A percentile compares a stretch with the other conserved stretches of the same genome.
Conservation (phyloP, 2,888 invertebrate species). For the Drosophila formosana region DNA sequence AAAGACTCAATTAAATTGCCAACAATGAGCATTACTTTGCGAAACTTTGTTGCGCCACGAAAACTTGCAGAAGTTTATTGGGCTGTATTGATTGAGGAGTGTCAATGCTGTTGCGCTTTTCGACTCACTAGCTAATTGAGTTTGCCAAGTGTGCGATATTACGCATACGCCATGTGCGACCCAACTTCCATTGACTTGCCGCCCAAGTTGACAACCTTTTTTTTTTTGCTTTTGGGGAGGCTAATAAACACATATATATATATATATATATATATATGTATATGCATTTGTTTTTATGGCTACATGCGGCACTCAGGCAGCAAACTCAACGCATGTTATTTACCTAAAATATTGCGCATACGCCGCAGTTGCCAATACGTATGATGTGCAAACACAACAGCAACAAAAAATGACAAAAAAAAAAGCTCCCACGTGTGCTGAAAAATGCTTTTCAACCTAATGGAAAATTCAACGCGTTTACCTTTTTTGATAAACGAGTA, state of each 20-base stretch:
- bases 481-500: constrained; percentile 59
- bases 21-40: constrained; percentile 34
- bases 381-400: constrained; percentile 46
- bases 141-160: constrained; percentile 49
- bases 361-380: constrained; percentile 54
- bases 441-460: constrained; percentile 69
- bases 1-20: constrained; percentile 38
- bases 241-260: constrained; percentile 43
- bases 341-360: constrained; percentile 65
- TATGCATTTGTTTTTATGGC: constrained; percentile 47
- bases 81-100: constrained; percentile 44
- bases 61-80: constrained; percentile 34
- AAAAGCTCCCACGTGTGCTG: constrained; percentile 60
- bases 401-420: constrained; percentile 14
- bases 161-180: constrained; percentile 56
- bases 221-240: constrained; percentile 21
- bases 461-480: constrained; percentile 69
- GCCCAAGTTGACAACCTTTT: constrained; percentile 56
- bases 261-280: constrained; percentile 4
- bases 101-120: constrained; percentile 29
- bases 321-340: constrained; percentile 54
- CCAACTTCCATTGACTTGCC: constrained; percentile 12
- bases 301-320: constrained; percentile 30
- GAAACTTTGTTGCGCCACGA: constrained; percentile 15
- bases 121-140: constrained; percentile 56